phyloP scores from a whole-genome alignment of 2,797 vertebrate species.

The Gephyroberyx darwinii region DNA sequence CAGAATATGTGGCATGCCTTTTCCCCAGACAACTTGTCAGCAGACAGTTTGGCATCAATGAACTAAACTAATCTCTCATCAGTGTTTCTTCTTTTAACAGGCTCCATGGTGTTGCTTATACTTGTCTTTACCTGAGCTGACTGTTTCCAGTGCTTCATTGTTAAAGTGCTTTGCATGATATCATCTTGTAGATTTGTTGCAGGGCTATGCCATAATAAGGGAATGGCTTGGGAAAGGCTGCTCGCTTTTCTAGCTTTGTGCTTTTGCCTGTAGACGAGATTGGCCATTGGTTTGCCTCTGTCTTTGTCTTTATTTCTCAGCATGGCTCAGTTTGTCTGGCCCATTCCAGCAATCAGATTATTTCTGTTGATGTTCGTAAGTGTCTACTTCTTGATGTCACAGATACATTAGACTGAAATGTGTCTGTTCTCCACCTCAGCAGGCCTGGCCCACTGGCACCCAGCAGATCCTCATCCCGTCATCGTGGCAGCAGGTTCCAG shows the following conservation, averaged over 20 bases:
- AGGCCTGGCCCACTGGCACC: constrained; percentile 96
- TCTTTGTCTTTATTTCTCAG: constrained; percentile 55
- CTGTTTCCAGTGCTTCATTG: constrained; percentile 55
- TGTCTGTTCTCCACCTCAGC: constrained; percentile 80
- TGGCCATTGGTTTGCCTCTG: constrained; percentile 54
- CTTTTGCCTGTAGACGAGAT: constrained; percentile 65
- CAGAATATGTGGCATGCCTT: constrained; percentile 71
- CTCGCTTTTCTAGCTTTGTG: constrained; percentile 64
- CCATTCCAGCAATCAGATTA: constrained; percentile 42
- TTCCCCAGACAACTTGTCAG: constrained; percentile 53
- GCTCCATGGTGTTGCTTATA: constrained; percentile 61
- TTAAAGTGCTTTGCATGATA: constrained; percentile 75
- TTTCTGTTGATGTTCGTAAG: constrained; percentile 14
- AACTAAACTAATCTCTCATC: constrained; percentile 65
- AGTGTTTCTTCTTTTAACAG: constrained; percentile 74
- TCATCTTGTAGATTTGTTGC: constrained; percentile 67
- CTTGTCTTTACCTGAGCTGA: constrained; percentile 51
- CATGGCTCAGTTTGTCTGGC: constrained; percentile 72
- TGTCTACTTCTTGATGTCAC: background rate
- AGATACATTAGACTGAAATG: constrained; percentile 31
- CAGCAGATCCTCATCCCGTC: constrained; percentile 98
- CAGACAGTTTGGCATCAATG: constrained; percentile 54
- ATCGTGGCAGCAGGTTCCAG: constrained; percentile 97
- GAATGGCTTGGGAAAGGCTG: constrained; percentile 75
- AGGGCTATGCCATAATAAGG: constrained; percentile 81